These are phyloP conservation scores for Netelia inedita DNA, from an alignment of 2,888 invertebrate genomes.

Conservation along the genomic window DNA sequence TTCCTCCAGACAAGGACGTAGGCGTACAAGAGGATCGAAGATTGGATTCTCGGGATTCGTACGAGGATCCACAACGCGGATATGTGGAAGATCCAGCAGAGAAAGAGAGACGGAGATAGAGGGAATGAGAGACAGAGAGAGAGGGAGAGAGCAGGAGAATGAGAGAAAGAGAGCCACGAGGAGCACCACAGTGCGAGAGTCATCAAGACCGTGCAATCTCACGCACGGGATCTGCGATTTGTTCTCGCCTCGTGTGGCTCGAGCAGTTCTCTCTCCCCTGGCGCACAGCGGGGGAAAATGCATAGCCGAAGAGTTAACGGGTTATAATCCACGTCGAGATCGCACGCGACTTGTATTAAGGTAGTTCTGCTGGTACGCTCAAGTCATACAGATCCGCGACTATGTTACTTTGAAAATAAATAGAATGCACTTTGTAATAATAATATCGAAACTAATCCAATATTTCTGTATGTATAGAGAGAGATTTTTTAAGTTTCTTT, in stretches of 20 bases:
- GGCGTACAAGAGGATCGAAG: constrained; percentile 51
- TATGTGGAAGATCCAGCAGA: constrained; percentile 12
- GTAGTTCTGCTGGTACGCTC: too few species aligned
- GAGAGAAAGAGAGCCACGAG: constrained; percentile 71
- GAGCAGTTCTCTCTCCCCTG: constrained; percentile 17
- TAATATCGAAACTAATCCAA: too few species aligned
- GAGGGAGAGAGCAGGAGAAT: constrained; percentile 14
- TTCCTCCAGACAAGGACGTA: constrained; percentile 3
- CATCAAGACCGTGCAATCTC: constrained; percentile 73
- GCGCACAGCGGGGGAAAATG: constrained; percentile 23
- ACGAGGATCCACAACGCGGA: constrained; percentile 22
- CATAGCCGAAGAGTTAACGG: constrained; percentile 59
- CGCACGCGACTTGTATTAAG: constrained; percentile 63
- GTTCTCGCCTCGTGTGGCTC: constrained; percentile 63
- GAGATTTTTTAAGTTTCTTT: too few species aligned
- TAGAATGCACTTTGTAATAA: too few species aligned
- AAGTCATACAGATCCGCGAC: too few species aligned
- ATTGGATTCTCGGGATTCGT: constrained; percentile 63
- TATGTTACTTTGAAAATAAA: too few species aligned
- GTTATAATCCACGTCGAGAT: constrained; percentile 60
- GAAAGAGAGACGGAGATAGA: background rate
- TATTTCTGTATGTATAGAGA: too few species aligned
- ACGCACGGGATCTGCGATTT: constrained; percentile 76
- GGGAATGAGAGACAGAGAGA: constrained; percentile 70
- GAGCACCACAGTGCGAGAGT: constrained; percentile 66